Base-by-base conservation (phyloP, 2,888 invertebrate species). In the Orthosia cruda region DNA sequence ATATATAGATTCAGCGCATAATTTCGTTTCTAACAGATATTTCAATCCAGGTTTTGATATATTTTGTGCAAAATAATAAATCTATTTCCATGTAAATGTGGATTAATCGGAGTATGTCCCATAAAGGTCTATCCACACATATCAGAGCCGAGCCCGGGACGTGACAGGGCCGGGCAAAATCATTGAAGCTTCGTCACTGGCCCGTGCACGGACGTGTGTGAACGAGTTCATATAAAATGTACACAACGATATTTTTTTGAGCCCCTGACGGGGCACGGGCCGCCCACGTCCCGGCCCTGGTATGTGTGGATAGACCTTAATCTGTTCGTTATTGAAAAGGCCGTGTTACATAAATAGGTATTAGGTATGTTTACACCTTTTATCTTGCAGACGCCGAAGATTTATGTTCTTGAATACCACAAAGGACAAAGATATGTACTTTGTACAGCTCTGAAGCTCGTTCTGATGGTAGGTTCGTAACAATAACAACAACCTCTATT, bases 401-500 rank as follows among this genome's bases (percentile, higher is more conserved):
- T 81, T 75, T 65, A 69, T 74, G 75, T 74, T 79, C 75, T 69
- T 68, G 55, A 47, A 66, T 62, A 59, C 45, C 54, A 70, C 54
- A 76, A 71, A 77, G 54, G 77, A 67, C 67, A 76, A 63, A 79
- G 26, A 69, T 65, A 59, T 40, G 20, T 69, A 74, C 58, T 67
- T 67, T 71, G 77, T 49, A 40, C 20, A 74, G 13, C n/a, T 66
- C 57, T 47, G 26, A 57, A 75, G 26, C 55, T 58, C 75, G 50
- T 66, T 80, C 65, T 66, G 71, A 83, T 69, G 49, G 40, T 1
- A 40, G 40, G 68, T 69, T 63, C 66, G 70, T 77, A 77, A 77
- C 78, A 80, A 74, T 70, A 74, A 83, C 66, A 87, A 77, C 69
- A 69, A 76, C 77, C 83, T 81, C 77, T 81, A 94, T 92, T 92